Evolutionary conservation across 92 coral and sea anemone species (phyloP).

Genomic region (Galaxea fascicularis): DNA sequence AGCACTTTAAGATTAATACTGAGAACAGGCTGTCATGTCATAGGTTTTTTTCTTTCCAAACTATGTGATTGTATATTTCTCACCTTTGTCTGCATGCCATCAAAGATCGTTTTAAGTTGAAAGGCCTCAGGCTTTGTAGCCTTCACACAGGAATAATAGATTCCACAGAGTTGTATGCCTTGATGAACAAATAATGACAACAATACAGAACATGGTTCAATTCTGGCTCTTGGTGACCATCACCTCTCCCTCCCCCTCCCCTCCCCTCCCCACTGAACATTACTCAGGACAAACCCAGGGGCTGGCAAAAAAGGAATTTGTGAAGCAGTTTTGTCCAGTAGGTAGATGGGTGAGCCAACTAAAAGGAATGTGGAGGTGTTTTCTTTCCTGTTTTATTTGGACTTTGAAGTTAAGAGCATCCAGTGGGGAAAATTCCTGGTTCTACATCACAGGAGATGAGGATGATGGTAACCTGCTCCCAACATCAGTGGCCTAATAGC

Average conservation of each 20-base stretch:
- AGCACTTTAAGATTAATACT: too few species aligned
- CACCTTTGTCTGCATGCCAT: conserved; percentile 36
- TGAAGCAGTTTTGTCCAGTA: too few species aligned
- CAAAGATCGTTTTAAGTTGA: conserved; percentile 44
- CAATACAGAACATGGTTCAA: background rate
- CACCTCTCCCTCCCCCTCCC: background rate
- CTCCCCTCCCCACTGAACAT: background rate
- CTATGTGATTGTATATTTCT: background rate
- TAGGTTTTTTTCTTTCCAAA: background rate
- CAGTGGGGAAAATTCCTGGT: too few species aligned
- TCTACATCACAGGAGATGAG: too few species aligned
- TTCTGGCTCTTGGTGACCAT: background rate
- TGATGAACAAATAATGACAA: background rate
- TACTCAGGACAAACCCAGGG: too few species aligned
- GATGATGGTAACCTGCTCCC: too few species aligned
- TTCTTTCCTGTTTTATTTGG: too few species aligned
- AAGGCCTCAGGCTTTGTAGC: conserved; percentile 18
- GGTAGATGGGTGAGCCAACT: too few species aligned
- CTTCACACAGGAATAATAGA: conserved; percentile 54
- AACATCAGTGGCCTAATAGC: too few species aligned
- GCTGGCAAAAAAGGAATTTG: too few species aligned
- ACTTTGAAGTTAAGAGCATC: too few species aligned
- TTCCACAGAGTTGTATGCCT: conserved; percentile 79
- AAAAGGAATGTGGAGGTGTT: too few species aligned
- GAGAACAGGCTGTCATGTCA: background rate